Evolutionary conservation across 2,113 vertebrate genomes (phyloP).

Genomic region (Nycticebus coucang): DNA sequence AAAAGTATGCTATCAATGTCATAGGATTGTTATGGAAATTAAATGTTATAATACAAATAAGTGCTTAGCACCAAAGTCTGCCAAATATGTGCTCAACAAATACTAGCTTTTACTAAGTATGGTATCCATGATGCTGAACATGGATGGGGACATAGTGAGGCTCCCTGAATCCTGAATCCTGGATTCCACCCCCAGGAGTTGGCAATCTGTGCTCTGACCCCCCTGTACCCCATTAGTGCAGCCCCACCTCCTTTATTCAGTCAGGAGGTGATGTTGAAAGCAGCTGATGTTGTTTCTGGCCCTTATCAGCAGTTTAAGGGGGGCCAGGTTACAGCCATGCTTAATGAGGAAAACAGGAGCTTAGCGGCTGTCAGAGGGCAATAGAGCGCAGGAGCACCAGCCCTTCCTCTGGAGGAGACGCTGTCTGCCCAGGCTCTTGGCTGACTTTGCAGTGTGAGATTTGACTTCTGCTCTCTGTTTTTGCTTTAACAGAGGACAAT

Average conservation of each 20-base stretch:
- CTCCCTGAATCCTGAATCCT: neutral
- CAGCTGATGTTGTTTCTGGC: slow-evolving; percentile 44
- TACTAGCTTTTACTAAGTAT: neutral
- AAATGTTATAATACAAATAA: neutral
- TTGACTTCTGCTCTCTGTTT: slow-evolving; percentile 44
- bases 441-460: neutral
- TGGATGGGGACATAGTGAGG: too few species aligned
- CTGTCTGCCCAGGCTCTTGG: slow-evolving; percentile 55
- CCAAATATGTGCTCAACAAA: neutral
- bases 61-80: neutral
- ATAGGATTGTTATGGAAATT: neutral
- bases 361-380: slow-evolving; percentile 40
- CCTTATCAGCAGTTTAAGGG: neutral
- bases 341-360: slow-evolving; percentile 69
- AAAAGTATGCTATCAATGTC: neutral
- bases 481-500: slow-evolving; percentile 6
- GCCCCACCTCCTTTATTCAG: neutral
- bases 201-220: neutral
- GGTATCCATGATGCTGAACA: neutral
- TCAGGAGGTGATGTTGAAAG: neutral
- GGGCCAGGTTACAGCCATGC: neutral
- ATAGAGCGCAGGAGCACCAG: neutral
- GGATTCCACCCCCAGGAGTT: neutral
- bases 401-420: neutral
- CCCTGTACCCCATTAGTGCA: neutral